These are phyloP conservation scores for Hypsopygia costalis DNA, from an alignment of 2,888 invertebrate species.

Conservation along the genomic window DNA sequence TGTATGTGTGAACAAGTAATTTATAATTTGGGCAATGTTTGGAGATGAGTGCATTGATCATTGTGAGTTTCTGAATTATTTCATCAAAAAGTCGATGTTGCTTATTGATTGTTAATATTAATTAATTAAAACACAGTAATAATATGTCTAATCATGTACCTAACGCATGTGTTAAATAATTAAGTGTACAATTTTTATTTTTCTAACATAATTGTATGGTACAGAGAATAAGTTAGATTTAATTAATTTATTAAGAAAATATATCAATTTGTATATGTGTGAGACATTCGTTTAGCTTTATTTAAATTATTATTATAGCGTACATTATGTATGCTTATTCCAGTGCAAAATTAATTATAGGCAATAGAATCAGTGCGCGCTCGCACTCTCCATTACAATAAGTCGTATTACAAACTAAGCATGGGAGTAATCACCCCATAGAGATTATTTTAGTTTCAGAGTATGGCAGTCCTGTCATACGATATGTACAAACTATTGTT, in stretches of 20 bases:
- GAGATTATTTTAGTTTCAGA: too few relatives aligned
- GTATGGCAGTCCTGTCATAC: too few relatives aligned
- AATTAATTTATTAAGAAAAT: background rate
- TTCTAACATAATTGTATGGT: background rate
- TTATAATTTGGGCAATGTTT: background rate
- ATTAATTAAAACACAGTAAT: too few relatives aligned
- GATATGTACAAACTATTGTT: constrained; percentile 30
- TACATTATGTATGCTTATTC: background rate
- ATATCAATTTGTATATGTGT: background rate
- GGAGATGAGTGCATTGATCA: background rate
- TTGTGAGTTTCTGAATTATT: background rate
- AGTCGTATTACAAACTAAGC: too few relatives aligned
- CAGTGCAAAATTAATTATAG: background rate
- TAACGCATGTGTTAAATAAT: background rate
- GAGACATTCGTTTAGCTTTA: background rate
- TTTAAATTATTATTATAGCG: background rate
- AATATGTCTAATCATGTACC: background rate
- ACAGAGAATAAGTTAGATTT: background rate
- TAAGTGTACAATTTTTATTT: background rate
- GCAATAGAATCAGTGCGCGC: background rate
- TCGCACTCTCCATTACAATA: too few relatives aligned
- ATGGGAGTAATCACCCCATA: too few relatives aligned
- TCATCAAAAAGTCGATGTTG: background rate
- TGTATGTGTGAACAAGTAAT: constrained; percentile 27
- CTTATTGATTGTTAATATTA: background rate